Evolutionary conservation across 2,888 invertebrate species (phyloP).

Genomic region (Teleiodes luculella): DNA sequence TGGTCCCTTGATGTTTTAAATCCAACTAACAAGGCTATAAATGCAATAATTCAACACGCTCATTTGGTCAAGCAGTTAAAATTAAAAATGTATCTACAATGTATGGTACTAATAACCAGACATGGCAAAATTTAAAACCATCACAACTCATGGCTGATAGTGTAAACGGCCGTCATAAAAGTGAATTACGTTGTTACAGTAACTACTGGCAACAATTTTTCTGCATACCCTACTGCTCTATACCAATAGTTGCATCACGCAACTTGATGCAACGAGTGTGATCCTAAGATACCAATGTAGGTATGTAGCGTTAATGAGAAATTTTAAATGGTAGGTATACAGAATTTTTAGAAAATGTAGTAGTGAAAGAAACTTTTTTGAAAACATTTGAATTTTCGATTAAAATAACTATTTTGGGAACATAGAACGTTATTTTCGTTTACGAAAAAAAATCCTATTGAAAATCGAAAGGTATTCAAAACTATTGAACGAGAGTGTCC

Average conservation of each 20-base stretch:
- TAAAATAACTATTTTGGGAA: no score
- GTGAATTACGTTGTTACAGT: conserved; percentile 50
- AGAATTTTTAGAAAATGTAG: no score
- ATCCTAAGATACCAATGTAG: not conserved
- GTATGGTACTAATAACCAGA: conserved; percentile 31
- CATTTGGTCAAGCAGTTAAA: conserved; percentile 20
- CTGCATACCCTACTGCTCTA: conserved; percentile 32
- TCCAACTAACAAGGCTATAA: conserved; percentile 1
- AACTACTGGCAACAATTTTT: conserved; percentile 54
- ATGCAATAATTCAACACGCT: conserved; percentile 12
- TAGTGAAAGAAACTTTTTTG: no score
- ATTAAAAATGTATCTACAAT: conserved; percentile 26
- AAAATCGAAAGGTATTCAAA: no score
- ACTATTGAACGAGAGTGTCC: no score
- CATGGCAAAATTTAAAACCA: conserved; percentile 39
- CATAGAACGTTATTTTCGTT: no score
- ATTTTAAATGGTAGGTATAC: not conserved
- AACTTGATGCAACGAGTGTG: conserved; percentile 30
- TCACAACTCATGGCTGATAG: conserved; percentile 40
- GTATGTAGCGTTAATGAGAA: not conserved
- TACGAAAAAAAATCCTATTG: no score
- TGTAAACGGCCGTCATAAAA: conserved; percentile 51
- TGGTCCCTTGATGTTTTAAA: not conserved
- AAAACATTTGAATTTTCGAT: no score
- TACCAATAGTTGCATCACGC: conserved; percentile 40